These are phyloP conservation scores for Venusia cambrica DNA, from an alignment of 2,888 invertebrate species.

Conservation along the genomic window DNA sequence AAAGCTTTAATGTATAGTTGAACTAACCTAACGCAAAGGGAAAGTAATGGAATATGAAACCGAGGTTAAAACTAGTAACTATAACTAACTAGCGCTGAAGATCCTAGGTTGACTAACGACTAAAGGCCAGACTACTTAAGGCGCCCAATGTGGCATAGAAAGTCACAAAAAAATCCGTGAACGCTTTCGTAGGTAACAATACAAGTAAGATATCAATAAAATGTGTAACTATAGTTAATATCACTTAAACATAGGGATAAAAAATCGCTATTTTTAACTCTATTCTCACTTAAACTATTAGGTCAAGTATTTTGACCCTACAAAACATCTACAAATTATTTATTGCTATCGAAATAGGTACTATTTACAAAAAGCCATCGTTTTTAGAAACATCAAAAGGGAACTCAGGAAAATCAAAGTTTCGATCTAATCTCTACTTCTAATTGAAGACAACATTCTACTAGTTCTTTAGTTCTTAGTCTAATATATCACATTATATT, in stretches of 20 bases:
- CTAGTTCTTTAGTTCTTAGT: conserved; percentile 52
- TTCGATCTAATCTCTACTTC: conserved; percentile 34
- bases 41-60: conserved; percentile 23
- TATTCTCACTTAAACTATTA: conserved; percentile 33
- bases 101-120: no score
- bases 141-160: no score
- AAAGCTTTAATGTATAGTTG: conserved; percentile 56
- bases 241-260: conserved; percentile 13
- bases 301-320: conserved; percentile 38
- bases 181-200: conserved; percentile 24
- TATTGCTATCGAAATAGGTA: conserved; percentile 63
- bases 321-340: conserved; percentile 52
- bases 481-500: conserved; percentile 75
- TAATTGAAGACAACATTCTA: conserved; percentile 49
- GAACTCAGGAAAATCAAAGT: conserved; percentile 48
- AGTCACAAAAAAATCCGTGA: no score
- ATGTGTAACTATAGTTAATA: conserved; percentile 19
- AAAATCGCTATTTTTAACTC: conserved; percentile 15
- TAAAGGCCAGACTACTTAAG: no score
- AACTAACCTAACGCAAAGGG: conserved; percentile 28
- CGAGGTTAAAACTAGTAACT: no score
- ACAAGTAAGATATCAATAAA: conserved; percentile 19
- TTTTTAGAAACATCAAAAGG: conserved; percentile 60
- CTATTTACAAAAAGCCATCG: conserved; percentile 55
- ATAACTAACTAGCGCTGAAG: no score